Evolutionary conservation across 2,113 vertebrate genomes (phyloP).

Genomic region (Toxotes chatareus): DNA sequence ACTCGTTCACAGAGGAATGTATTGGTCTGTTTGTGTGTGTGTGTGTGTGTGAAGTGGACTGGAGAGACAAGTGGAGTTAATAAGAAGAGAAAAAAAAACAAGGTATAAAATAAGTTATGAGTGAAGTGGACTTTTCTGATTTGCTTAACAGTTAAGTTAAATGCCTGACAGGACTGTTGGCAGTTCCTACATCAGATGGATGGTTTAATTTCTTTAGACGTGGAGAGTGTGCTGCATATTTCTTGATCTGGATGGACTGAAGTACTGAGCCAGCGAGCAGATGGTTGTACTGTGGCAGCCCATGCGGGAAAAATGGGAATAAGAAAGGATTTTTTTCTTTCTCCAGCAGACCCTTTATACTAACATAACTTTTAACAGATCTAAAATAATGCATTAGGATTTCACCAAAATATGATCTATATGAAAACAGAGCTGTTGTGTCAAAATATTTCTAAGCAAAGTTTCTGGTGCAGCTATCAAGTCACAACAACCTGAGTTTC

Average conservation of each 20-base stretch:
- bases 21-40: neutral
- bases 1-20: constrained; percentile 15
- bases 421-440: neutral
- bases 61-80: neutral
- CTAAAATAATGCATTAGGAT: constrained; percentile 3
- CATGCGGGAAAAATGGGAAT: constrained; percentile 50
- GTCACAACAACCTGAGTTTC: neutral
- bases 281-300: constrained; percentile 58
- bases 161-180: constrained; percentile 9
- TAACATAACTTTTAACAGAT: constrained; percentile 16
- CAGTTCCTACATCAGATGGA: constrained; percentile 36
- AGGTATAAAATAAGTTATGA: neutral
- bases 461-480: neutral
- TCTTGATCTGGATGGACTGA: constrained; percentile 33
- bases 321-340: constrained; percentile 30
- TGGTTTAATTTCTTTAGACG: constrained; percentile 51
- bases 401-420: neutral
- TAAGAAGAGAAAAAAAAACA: neutral
- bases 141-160: constrained; percentile 23
- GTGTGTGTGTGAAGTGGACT: neutral
- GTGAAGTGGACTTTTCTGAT: constrained; percentile 5
- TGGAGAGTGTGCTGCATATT: constrained; percentile 28
- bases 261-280: constrained; percentile 47
- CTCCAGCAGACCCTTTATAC: constrained; percentile 7
- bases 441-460: neutral